Conservation (phyloP, 2,888 invertebrate species). For the Hypomecis atomaria region DNA sequence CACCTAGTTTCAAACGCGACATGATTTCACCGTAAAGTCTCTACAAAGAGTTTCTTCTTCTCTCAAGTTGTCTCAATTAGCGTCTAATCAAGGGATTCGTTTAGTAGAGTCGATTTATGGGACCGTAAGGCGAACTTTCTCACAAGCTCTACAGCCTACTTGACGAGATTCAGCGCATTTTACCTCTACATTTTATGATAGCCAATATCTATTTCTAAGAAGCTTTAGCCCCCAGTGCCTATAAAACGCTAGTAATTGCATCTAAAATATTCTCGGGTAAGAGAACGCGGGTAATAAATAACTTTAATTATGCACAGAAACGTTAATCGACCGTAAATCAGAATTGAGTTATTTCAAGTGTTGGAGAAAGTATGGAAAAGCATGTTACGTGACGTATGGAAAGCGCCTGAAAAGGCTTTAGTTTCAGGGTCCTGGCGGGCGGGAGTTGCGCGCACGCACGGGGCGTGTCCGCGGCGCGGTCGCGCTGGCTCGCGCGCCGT, state of each 20-base stretch:
- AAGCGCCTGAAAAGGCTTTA: slow-evolving; percentile 67
- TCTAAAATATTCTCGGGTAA: slow-evolving; percentile 13
- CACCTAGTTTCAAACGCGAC: slow-evolving; percentile 55
- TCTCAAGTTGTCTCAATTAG: slow-evolving; percentile 63
- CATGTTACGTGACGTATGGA: slow-evolving; percentile 34
- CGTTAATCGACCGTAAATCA: slow-evolving; percentile 3
- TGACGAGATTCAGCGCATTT: slow-evolving; percentile 60
- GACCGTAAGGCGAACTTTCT: slow-evolving; percentile 65
- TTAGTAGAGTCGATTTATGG: slow-evolving; percentile 72
- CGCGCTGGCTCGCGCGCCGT: slow-evolving; percentile 46
- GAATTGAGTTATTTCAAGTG: slow-evolving; percentile 9
- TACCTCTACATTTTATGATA: slow-evolving; percentile 55
- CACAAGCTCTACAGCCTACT: slow-evolving; percentile 62
- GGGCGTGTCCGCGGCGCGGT: slow-evolving; percentile 60
- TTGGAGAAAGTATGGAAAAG: slow-evolving; percentile 22
- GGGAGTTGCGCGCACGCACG: slow-evolving; percentile 73
- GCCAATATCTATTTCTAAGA: slow-evolving; percentile 50
- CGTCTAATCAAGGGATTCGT: slow-evolving; percentile 74
- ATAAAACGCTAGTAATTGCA: slow-evolving; percentile 21
- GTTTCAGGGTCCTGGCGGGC: slow-evolving; percentile 66
- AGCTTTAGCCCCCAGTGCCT: slow-evolving; percentile 20
- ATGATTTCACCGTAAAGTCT: slow-evolving; percentile 47
- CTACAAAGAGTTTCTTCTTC: slow-evolving; percentile 69
- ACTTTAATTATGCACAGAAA: slow-evolving; percentile 7
- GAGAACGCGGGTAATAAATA: slow-evolving; percentile 11